phyloP scores from a whole-genome alignment of 2,113 vertebrate species.

The Oreochromis aureus region DNA sequence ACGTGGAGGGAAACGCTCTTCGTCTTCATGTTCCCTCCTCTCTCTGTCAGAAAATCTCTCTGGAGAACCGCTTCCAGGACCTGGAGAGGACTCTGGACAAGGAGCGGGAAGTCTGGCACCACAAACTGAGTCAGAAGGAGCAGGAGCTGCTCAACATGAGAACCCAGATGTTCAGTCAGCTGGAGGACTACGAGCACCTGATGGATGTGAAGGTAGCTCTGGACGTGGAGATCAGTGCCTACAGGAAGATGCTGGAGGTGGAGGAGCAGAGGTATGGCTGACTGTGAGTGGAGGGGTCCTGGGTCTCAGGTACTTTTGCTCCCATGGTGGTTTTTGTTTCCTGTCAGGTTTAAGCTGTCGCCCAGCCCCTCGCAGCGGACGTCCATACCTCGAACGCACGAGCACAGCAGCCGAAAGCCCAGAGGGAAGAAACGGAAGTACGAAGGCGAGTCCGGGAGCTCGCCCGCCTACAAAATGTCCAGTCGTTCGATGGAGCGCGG shows the following conservation, averaged over 20 bases:
- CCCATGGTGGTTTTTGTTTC: background rate
- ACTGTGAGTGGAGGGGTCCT: background rate
- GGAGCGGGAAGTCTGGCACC: constrained; percentile 65
- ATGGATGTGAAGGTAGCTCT: constrained; percentile 82
- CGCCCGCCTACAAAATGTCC: constrained; percentile 56
- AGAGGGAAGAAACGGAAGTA: constrained; percentile 77
- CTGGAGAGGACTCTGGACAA: constrained; percentile 71
- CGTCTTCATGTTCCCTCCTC: fast-evolving
- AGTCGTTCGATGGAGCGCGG: constrained; percentile 61
- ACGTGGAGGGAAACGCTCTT: background rate
- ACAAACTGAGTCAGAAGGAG: constrained; percentile 72
- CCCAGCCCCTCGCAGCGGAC: constrained; percentile 57
- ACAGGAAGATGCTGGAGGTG: constrained; percentile 84
- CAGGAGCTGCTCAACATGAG: constrained; percentile 68
- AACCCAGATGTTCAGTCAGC: constrained; percentile 67
- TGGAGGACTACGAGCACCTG: constrained; percentile 81
- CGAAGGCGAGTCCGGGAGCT: constrained; percentile 46
- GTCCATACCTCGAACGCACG: constrained; percentile 15
- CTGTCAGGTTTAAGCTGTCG: constrained; percentile 74
- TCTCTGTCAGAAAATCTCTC: constrained; percentile 61
- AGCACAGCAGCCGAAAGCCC: constrained; percentile 33
- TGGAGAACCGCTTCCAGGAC: constrained; percentile 69
- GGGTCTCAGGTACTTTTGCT: fast-evolving
- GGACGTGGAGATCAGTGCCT: constrained; percentile 84
- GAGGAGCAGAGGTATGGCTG: constrained; percentile 79